Base-by-base conservation (phyloP, 92 coral and sea anemone genomes). In the Zoanthus sansibaricus region DNA sequence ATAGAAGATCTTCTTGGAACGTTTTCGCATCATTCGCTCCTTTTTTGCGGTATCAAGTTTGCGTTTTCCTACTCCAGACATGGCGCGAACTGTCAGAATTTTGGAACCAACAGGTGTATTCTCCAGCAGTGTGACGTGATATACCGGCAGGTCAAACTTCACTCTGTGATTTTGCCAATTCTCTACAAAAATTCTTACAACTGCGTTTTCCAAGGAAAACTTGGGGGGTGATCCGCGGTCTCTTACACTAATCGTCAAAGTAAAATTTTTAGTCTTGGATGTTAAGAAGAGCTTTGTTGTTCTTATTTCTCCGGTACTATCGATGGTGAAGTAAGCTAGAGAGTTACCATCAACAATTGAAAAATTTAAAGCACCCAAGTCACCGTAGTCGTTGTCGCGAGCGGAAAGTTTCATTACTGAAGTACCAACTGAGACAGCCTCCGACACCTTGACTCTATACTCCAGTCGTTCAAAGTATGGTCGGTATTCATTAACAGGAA, bases 41-140 rank as follows among this genome's bases (percentile, higher is more conserved):
- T 72, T 76, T 61, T 85, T 87, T 16, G 75, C 31, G 18, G 51
- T 66, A 10, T 76, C 90, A 16, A 77, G 14, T 59, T 17, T 91
- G 49, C 85, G 88, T 5, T 67, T 75, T 44, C 79, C 84, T 62
- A 91, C 44, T 18, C 96, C 96, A 1, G 93, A 77, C 14, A 95
- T 93, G 6, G 98, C 98, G 6, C 98, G 93, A 58, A 95, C 98
- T 1, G 88, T 91, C 12, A 95, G 88, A 82, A 95, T 88, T 17
- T 83, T 87, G 4, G 94, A 82, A 16, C 94, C 91, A 3, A 88
- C 70, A 7, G 92, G 93, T 71, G 88, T 95, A 61, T 91, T 93
- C 52, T 95, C 98, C 37, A 86, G 78, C 5, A 95, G 66, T 1
- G 96, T 64, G 69, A 91, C 90, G 72, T 87, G 69, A 71, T 95